These are phyloP conservation scores for Papilio protenor DNA, from an alignment of 2,888 invertebrate species.

Conservation along the genomic window DNA sequence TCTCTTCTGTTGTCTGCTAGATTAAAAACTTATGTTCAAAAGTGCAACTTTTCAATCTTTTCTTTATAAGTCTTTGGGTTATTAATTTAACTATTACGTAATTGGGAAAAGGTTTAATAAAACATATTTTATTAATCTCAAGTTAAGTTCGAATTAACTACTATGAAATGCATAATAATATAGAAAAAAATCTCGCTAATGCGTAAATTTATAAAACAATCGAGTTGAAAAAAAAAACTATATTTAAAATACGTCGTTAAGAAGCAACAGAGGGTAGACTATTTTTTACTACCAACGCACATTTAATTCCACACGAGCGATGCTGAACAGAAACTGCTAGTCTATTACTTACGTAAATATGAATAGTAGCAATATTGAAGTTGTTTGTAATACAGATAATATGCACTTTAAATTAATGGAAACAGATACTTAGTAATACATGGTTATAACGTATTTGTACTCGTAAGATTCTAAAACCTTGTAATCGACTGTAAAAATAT, in stretches of 20 bases:
- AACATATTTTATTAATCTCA: background rate
- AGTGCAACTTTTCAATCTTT: background rate
- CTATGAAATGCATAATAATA: background rate
- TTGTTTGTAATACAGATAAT: background rate
- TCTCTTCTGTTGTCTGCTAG: background rate
- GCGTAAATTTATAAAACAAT: background rate
- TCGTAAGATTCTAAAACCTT: constrained; percentile 58
- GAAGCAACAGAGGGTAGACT: background rate
- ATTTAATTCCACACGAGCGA: background rate
- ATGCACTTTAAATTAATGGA: constrained; percentile 37
- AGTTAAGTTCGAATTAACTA: background rate
- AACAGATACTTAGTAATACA: constrained; percentile 32
- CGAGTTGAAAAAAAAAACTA: background rate
- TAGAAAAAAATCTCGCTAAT: background rate
- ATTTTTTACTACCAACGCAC: background rate
- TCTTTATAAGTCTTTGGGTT: background rate
- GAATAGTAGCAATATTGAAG: background rate
- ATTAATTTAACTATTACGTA: too few relatives aligned
- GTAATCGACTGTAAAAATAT: constrained; percentile 81
- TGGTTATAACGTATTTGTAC: constrained; percentile 45
- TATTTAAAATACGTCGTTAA: background rate
- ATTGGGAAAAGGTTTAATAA: background rate
- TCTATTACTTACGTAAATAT: background rate
- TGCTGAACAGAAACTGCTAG: background rate
- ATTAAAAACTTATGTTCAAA: background rate